Evolutionary conservation across 2,113 vertebrate genomes (phyloP).

Genomic region (Macheiramphus alcinus): DNA sequence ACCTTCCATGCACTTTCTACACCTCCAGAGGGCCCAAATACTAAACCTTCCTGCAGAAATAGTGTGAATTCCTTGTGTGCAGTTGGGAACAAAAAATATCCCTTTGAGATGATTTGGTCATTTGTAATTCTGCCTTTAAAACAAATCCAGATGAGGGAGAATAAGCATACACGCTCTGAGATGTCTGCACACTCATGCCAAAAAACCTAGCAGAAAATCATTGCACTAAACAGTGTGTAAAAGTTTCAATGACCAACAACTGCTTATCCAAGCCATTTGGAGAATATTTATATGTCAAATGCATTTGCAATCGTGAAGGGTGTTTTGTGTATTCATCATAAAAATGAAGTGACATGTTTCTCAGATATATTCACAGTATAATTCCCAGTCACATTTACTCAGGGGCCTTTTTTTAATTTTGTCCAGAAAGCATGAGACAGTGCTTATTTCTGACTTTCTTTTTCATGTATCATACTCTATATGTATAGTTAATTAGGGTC

Average conservation of each 20-base stretch:
- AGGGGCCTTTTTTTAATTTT: background rate
- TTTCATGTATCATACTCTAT: background rate
- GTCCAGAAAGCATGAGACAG: background rate
- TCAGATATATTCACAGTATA: background rate
- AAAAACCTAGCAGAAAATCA: background rate
- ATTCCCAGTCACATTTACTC: background rate
- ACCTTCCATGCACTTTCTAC: background rate
- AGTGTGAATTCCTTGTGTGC: background rate
- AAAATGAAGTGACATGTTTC: background rate
- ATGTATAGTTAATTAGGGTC: background rate
- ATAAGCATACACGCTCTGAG: background rate
- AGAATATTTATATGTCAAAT: background rate
- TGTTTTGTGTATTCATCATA: background rate
- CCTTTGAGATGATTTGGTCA: background rate
- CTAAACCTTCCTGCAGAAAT: background rate
- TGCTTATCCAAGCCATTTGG: background rate
- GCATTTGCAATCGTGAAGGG: background rate
- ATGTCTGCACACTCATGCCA: background rate
- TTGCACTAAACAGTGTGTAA: background rate
- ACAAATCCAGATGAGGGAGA: background rate
- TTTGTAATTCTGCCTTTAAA: background rate
- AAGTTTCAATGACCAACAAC: background rate
- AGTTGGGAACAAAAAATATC: background rate
- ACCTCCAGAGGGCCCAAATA: background rate
- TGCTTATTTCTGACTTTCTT: background rate